Conservation (phyloP, 2,888 invertebrate genomes). For the Gnatocerus cornutus region DNA sequence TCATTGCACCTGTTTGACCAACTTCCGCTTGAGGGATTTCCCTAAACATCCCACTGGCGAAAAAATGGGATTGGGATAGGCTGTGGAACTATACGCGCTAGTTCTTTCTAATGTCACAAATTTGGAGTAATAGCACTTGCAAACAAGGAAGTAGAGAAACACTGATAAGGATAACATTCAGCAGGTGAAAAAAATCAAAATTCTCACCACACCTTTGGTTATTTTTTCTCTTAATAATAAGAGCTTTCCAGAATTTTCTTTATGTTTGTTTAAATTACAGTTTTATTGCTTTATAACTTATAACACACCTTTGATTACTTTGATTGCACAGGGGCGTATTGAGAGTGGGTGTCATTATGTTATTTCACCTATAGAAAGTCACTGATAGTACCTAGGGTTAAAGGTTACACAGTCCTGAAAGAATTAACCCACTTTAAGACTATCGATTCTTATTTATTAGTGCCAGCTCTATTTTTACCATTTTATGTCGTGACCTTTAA, state of each 20-base stretch:
- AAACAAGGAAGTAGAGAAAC: too few species aligned
- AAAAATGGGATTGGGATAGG: too few species aligned
- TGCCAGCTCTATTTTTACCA: constrained; percentile 29
- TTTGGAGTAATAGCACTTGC: too few species aligned
- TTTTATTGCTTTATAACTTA: neutral
- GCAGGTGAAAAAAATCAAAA: neutral
- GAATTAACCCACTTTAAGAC: constrained; percentile 44
- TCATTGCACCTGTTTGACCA: constrained; percentile 39
- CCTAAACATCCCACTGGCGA: neutral
- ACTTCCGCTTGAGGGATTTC: constrained; percentile 16
- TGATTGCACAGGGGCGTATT: constrained; percentile 22
- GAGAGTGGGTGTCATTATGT: constrained; percentile 29
- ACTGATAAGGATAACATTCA: constrained; percentile 8
- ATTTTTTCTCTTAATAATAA: neutral
- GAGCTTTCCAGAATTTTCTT: too few species aligned
- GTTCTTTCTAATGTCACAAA: too few species aligned
- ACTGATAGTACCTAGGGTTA: constrained; percentile 33
- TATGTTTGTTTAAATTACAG: neutral
- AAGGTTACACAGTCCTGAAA: constrained; percentile 37
- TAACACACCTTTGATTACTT: constrained; percentile 33
- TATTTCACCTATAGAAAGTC: constrained; percentile 28
- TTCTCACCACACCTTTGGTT: neutral
- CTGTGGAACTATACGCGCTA: too few species aligned
- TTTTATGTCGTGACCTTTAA: constrained; percentile 42
- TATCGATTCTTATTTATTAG: constrained; percentile 34